A percentile compares a stretch with the other conserved stretches of the same genome.
Evolutionary conservation across 1,140 invertebrate genomes (phyloP).

Genomic region (Heterodera schachtii): DNA sequence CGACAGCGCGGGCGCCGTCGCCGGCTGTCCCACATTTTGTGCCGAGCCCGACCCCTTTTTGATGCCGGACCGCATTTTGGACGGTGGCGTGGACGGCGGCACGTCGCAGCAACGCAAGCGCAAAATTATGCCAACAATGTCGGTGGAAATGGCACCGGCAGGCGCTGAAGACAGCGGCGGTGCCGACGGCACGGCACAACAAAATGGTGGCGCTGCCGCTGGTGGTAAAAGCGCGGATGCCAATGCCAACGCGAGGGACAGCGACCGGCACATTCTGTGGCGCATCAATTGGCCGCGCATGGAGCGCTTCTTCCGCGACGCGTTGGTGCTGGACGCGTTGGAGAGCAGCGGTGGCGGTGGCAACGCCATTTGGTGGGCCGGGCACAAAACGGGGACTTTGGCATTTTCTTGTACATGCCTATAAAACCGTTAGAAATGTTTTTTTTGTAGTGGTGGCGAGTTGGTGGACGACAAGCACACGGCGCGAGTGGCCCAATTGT

Average conservation of each 20-base stretch:
- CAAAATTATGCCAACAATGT: too few relatives aligned
- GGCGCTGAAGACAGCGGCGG: too few relatives aligned
- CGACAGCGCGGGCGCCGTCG: conserved; percentile 3
- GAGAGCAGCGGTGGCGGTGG: background rate
- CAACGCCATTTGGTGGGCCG: background rate
- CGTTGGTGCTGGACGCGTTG: conserved; percentile 40
- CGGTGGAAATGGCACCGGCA: too few relatives aligned
- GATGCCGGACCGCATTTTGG: conserved; percentile 38
- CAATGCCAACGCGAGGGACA: conserved; percentile 22
- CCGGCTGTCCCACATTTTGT: conserved; percentile 36
- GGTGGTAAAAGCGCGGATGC: background rate
- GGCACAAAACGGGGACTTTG: background rate
- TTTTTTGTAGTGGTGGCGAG: conserved; percentile 28
- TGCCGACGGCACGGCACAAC: background rate
- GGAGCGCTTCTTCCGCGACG: conserved; percentile 48
- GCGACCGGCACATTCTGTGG: conserved; percentile 40
- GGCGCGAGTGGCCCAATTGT: conserved; percentile 29
- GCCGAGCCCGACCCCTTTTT: conserved; percentile 34
- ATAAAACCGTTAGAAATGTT: background rate
- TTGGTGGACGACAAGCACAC: conserved; percentile 31
- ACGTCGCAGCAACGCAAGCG: background rate
- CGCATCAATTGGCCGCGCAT: conserved; percentile 43
- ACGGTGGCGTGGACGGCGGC: conserved; percentile 6
- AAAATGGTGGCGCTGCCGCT: background rate
- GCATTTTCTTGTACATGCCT: too few relatives aligned